Conservation (phyloP, 2,113 vertebrate genomes). For the Sphaerodactylus townsendi region DNA sequence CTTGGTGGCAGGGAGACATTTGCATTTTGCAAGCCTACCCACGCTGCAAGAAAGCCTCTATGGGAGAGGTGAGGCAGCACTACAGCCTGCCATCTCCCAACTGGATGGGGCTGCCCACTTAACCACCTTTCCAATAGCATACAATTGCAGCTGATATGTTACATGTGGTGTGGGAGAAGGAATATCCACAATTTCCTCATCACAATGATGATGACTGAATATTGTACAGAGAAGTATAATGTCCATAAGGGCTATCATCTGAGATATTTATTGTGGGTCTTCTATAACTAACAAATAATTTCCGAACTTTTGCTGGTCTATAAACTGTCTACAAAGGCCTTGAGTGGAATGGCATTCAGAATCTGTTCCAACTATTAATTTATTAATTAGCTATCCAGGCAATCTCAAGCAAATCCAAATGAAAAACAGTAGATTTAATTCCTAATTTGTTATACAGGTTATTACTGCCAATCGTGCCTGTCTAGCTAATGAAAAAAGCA, state of each 20-base stretch:
- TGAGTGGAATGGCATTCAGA: neutral
- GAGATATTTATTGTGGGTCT: neutral
- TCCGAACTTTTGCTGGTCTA: neutral
- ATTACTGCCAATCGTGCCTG: neutral
- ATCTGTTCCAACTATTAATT: neutral
- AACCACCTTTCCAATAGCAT: neutral
- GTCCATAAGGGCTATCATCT: neutral
- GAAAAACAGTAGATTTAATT: neutral
- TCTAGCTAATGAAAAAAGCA: neutral
- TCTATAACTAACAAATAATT: neutral
- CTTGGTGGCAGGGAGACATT: too few species aligned
- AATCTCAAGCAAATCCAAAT: neutral
- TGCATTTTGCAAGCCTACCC: too few species aligned
- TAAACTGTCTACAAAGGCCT: neutral
- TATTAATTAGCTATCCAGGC: neutral
- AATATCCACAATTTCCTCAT: neutral
- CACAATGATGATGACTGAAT: neutral
- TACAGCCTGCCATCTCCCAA: too few species aligned
- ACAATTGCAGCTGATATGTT: neutral
- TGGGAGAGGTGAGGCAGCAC: too few species aligned
- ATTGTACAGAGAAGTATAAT: neutral
- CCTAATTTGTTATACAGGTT: neutral
- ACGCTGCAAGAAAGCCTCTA: too few species aligned
- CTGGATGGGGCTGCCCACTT: too few species aligned
- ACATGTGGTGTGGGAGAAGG: neutral